Conservation (phyloP, 2,797 vertebrate species). For the Menidia menidia region DNA sequence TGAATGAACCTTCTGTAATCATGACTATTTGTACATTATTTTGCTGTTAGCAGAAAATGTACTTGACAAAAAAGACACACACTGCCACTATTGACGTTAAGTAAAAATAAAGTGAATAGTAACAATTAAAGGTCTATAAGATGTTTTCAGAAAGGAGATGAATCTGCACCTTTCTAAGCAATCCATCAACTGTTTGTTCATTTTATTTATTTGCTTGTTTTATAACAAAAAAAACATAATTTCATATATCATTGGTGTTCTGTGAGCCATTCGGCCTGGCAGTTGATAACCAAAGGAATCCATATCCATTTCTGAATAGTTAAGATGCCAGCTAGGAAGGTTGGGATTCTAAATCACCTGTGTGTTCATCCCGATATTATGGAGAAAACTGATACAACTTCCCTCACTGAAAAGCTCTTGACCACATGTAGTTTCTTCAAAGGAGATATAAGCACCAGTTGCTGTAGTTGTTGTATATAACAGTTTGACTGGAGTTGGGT, state of each 20-base stretch:
- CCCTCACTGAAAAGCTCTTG: conserved; percentile 35
- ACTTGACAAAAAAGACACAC: conserved; percentile 1
- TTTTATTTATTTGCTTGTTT: background rate
- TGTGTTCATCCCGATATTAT: conserved; percentile 3
- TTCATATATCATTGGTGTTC: background rate
- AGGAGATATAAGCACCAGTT: conserved; percentile 5
- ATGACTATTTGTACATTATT: background rate
- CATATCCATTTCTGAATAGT: no score
- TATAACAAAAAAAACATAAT: background rate
- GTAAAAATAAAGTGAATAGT: background rate
- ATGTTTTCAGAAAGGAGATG: background rate
- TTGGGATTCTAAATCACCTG: background rate
- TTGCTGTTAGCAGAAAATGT: background rate
- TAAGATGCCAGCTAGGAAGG: no score
- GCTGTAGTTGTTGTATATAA: conserved; percentile 10
- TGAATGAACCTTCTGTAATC: background rate
- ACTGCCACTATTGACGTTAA: background rate
- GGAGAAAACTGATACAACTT: conserved; percentile 11
- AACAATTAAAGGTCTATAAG: background rate
- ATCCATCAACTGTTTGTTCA: conserved; percentile 9
- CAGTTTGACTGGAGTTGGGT: background rate
- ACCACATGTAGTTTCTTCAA: conserved; percentile 26
- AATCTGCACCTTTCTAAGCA: conserved; percentile 7
- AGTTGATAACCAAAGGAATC: no score
- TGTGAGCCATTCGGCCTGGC: no score